Evolutionary conservation across 1,140 invertebrate genomes (phyloP).

Genomic region (Lepidostoma basale): DNA sequence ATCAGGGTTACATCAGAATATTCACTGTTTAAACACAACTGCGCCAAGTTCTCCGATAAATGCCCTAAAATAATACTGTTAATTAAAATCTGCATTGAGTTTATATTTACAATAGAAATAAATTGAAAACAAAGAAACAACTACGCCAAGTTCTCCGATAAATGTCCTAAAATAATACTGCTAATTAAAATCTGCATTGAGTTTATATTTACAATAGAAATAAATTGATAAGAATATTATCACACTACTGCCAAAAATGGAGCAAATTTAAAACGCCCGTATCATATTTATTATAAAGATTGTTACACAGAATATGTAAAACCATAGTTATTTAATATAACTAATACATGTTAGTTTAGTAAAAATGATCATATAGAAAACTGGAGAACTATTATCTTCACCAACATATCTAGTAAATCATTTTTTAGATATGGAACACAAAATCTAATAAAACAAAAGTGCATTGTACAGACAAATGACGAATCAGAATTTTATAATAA

Average conservation of each 20-base stretch:
- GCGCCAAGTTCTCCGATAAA: constrained; percentile 79
- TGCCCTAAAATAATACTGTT: constrained; percentile 49
- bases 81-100: neutral
- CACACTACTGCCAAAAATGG: neutral
- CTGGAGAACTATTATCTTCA: too few relatives aligned
- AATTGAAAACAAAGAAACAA: constrained; percentile 66
- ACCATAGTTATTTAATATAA: too few relatives aligned
- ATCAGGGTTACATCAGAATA: constrained; percentile 91
- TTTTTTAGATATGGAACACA: too few relatives aligned
- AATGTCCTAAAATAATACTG: constrained; percentile 50
- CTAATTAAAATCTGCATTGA: neutral
- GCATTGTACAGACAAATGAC: too few relatives aligned
- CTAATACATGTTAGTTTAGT: too few relatives aligned
- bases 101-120: neutral
- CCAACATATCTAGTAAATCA: too few relatives aligned
- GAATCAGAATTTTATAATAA: too few relatives aligned
- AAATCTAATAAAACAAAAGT: too few relatives aligned
- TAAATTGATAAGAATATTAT: neutral
- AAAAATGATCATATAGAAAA: too few relatives aligned
- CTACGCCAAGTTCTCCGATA: constrained; percentile 81
- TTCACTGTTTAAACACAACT: constrained; percentile 83
- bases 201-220: neutral
- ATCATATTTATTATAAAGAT: too few relatives aligned
- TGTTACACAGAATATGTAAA: too few relatives aligned
- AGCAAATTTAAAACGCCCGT: too few relatives aligned